Evolutionary conservation across 2,797 vertebrate species (phyloP).

Genomic region (Gallinago solitaria): DNA sequence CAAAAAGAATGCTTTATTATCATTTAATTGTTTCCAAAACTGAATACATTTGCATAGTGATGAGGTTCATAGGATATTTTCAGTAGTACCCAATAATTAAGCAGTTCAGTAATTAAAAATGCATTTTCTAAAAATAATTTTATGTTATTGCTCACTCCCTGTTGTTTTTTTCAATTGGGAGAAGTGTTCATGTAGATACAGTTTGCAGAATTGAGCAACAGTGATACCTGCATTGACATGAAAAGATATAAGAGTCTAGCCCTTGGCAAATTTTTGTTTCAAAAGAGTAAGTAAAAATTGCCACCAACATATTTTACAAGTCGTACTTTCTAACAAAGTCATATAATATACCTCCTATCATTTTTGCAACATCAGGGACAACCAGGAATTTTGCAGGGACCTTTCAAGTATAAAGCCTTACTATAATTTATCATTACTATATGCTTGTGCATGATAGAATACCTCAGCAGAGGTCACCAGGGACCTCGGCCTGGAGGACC

Average conservation of each 20-base stretch:
- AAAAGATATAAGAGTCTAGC: background rate
- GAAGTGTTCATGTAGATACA: slow-evolving; percentile 17
- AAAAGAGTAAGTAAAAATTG: background rate
- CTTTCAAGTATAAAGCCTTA: background rate
- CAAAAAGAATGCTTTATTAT: slow-evolving; percentile 88
- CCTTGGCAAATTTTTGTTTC: background rate
- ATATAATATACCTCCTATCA: background rate
- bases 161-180: slow-evolving; percentile 66
- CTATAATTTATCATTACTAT: background rate
- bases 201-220: slow-evolving; percentile 9
- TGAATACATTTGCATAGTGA: slow-evolving; percentile 92
- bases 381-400: background rate
- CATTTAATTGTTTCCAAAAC: slow-evolving; percentile 91
- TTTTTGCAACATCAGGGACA: background rate
- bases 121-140: slow-evolving; percentile 81
- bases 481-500: rapidly evolving
- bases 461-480: background rate
- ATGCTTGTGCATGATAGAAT: background rate
- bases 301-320: background rate
- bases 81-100: slow-evolving; percentile 83
- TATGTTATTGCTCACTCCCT: slow-evolving; percentile 69
- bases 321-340: background rate
- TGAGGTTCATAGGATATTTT: slow-evolving; percentile 77
- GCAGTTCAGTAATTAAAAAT: slow-evolving; percentile 83
- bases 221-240: background rate